Evolutionary conservation across 1,140 invertebrate species (phyloP).

Genomic region (Drosophila repletoides): DNA sequence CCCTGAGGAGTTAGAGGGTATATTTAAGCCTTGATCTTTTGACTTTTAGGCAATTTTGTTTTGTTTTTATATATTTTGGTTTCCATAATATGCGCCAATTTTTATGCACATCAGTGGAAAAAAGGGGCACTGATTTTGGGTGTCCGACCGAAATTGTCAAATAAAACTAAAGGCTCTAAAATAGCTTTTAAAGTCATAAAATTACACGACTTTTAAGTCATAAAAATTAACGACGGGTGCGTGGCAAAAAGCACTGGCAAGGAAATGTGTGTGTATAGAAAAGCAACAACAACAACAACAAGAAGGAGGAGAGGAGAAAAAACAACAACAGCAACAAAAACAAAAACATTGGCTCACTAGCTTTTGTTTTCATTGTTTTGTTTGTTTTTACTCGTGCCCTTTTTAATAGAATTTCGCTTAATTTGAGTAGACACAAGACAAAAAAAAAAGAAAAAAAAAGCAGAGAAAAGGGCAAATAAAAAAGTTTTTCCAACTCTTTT

Average conservation of each 20-base stretch:
- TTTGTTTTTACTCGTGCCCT: slow-evolving; percentile 49
- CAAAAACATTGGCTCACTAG: slow-evolving; percentile 16
- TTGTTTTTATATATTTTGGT: slow-evolving; percentile 29
- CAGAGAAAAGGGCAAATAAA: slow-evolving; percentile 44
- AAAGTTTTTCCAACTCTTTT: slow-evolving; percentile 77
- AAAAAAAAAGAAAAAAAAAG: slow-evolving; percentile 1
- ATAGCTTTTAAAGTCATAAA: slow-evolving; percentile 81
- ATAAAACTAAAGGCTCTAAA: slow-evolving; percentile 78
- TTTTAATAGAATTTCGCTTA: slow-evolving; percentile 81
- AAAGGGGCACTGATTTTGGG: slow-evolving; percentile 22
- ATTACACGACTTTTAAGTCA: slow-evolving; percentile 73
- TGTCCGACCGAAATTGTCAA: slow-evolving; percentile 59
- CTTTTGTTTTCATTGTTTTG: slow-evolving; percentile 68
- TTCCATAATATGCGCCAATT: slow-evolving; percentile 65
- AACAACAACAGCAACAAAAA: background rate
- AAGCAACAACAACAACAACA: no score
- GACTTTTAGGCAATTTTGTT: slow-evolving; percentile 1
- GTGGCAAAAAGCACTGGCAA: slow-evolving; percentile 50
- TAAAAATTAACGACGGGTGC: slow-evolving; percentile 79
- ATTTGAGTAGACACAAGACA: slow-evolving; percentile 54
- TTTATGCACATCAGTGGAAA: slow-evolving; percentile 53
- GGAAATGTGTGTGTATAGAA: slow-evolving; percentile 7
- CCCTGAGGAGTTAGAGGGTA: no score
- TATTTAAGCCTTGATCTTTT: background rate
- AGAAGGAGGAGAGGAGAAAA: no score